Percentiles rank a stretch among this genome's conserved stretches.
Conservation (phyloP, 2,888 invertebrate species). For the Amiota communis region DNA sequence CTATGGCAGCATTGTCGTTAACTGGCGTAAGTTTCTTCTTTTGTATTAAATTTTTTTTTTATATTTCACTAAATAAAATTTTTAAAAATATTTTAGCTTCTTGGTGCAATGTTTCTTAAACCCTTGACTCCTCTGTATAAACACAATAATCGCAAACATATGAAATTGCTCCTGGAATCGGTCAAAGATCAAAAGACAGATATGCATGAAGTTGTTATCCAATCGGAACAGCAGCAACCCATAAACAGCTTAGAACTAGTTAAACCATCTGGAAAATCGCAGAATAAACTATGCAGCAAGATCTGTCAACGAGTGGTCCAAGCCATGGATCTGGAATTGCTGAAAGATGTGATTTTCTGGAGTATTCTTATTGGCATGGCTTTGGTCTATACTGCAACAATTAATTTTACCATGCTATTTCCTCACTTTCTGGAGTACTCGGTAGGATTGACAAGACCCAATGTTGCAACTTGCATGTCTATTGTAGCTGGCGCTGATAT, state of each 20-base stretch:
- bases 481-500: conserved; percentile 81
- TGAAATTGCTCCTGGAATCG: conserved; percentile 56
- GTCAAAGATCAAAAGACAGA: conserved; percentile 47
- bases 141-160: conserved; percentile 64
- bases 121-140: conserved; percentile 75
- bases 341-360: conserved; percentile 78
- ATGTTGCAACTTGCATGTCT: conserved; percentile 82
- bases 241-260: neutral
- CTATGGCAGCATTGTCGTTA: conserved; percentile 78
- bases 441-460: conserved; percentile 72
- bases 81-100: conserved; percentile 71
- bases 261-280: conserved; percentile 23
- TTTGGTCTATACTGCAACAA: conserved; percentile 79
- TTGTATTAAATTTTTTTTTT: conserved; percentile 11
- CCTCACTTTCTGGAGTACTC: conserved; percentile 77
- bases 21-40: conserved; percentile 76
- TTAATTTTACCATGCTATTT: conserved; percentile 81
- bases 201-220: conserved; percentile 44
- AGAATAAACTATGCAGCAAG: conserved; percentile 53
- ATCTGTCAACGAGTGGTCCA: conserved; percentile 69
- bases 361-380: conserved; percentile 81
- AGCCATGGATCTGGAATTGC: conserved; percentile 78
- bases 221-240: conserved; percentile 24
- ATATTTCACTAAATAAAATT: neutral
- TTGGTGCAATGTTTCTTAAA: conserved; percentile 76